These are phyloP conservation scores for Semotilus atromaculatus DNA, from an alignment of 2,797 vertebrate genomes.

Conservation along the genomic window DNA sequence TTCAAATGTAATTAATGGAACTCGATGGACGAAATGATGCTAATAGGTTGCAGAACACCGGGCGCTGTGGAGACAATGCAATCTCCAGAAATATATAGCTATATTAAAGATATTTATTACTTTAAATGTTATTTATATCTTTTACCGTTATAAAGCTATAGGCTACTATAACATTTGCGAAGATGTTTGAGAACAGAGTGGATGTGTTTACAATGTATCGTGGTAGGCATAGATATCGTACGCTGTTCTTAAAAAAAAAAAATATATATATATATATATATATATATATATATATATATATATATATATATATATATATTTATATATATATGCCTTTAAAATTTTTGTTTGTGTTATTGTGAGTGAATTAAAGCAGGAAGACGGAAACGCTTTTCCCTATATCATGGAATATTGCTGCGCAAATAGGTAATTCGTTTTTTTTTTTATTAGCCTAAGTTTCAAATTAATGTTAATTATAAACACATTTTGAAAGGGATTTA, in stretches of 20 bases:
- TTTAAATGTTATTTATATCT: background rate
- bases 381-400: background rate
- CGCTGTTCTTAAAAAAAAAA: background rate
- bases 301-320: too few species aligned
- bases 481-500: too few species aligned
- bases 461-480: background rate
- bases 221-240: background rate
- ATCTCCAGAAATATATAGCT: background rate
- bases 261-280: too few species aligned
- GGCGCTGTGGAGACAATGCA: constrained; percentile 19
- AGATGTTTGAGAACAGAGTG: background rate
- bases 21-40: constrained; percentile 87
- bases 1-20: constrained; percentile 87
- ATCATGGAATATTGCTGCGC: background rate
- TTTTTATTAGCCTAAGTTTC: background rate
- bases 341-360: background rate
- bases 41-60: constrained; percentile 78
- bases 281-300: too few species aligned
- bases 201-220: background rate
- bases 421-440: background rate
- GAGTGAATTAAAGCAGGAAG: background rate
- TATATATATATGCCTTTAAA: too few species aligned
- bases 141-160: background rate
- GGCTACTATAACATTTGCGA: background rate
- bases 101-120: too few species aligned